Percentiles rank a stretch among this genome's conserved stretches.
Conservation (phyloP, 2,888 invertebrate genomes). For the Scaptomyza reducta region DNA sequence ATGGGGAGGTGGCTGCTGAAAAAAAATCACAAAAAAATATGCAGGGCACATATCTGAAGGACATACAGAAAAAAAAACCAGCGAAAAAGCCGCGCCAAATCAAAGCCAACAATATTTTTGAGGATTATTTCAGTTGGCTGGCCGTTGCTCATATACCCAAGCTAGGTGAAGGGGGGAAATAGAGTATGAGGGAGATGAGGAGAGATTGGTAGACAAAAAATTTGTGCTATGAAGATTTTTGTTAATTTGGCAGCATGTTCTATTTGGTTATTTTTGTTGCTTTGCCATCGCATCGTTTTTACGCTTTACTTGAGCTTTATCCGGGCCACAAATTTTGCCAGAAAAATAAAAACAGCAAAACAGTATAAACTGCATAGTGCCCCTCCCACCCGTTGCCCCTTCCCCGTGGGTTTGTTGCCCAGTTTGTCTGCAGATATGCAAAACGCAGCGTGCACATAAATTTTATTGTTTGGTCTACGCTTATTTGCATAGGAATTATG, state of each 20-base stretch:
- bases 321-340: conserved; percentile 39
- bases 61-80: conserved; percentile 22
- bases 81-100: conserved; percentile 68
- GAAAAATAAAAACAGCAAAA: conserved; percentile 8
- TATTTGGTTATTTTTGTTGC: conserved; percentile 32
- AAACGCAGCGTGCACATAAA: conserved; percentile 72
- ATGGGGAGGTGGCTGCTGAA: conserved; percentile 41
- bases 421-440: conserved; percentile 68
- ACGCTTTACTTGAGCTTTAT: conserved; percentile 75
- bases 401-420: background rate
- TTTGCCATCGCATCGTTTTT: conserved; percentile 51
- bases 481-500: conserved; percentile 78
- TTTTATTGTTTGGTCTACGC: conserved; percentile 66
- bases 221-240: conserved; percentile 57
- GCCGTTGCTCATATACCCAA: conserved; percentile 51
- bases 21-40: conserved; percentile 20
- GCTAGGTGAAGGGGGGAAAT: background rate
- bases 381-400: background rate
- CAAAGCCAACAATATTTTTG: conserved; percentile 78
- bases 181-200: background rate
- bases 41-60: conserved; percentile 21
- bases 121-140: conserved; percentile 77
- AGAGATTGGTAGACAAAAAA: background rate
- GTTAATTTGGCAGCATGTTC: conserved; percentile 74
- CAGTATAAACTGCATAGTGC: conserved; percentile 12